Conservation (phyloP, 2,797 vertebrate species). For the Sebastes taczanowskii region DNA sequence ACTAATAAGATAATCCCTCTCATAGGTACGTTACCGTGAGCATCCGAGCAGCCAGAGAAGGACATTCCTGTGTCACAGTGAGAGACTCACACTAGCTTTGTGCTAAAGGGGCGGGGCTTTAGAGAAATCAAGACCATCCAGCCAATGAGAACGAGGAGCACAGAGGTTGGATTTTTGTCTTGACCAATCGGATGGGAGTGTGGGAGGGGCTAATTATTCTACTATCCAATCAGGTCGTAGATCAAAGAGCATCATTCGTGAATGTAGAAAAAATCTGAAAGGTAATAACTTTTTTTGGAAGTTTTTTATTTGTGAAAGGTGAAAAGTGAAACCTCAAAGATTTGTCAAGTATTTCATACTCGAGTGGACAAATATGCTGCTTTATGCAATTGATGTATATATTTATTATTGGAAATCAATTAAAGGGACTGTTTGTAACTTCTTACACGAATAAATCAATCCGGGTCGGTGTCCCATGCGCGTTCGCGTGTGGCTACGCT, state of each 20-base stretch:
- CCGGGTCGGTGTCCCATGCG: too few species aligned
- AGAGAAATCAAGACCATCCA: background rate
- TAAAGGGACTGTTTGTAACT: too few species aligned
- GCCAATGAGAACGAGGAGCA: slow-evolving; percentile 46
- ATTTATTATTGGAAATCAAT: too few species aligned
- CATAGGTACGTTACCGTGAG: slow-evolving; percentile 52
- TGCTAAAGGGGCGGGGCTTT: slow-evolving; percentile 24
- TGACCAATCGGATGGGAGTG: slow-evolving; percentile 51
- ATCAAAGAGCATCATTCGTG: background rate
- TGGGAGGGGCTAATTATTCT: background rate
- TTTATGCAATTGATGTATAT: too few species aligned
- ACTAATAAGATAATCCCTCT: slow-evolving; percentile 43
- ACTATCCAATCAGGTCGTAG: slow-evolving; percentile 49
- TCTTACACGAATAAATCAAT: too few species aligned
- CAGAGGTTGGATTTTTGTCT: rapidly evolving
- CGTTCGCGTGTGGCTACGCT: too few species aligned
- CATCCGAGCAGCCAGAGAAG: slow-evolving; percentile 64
- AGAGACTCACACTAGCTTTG: slow-evolving; percentile 60
- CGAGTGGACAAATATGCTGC: too few species aligned
- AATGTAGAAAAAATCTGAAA: background rate
- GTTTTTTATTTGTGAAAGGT: too few species aligned
- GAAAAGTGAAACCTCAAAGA: too few species aligned
- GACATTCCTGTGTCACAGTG: slow-evolving; percentile 72
- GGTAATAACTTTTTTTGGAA: background rate
- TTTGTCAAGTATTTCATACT: too few species aligned